phyloP scores from a whole-genome alignment of 2,113 vertebrate genomes.

The Cebidichthys violaceus region DNA sequence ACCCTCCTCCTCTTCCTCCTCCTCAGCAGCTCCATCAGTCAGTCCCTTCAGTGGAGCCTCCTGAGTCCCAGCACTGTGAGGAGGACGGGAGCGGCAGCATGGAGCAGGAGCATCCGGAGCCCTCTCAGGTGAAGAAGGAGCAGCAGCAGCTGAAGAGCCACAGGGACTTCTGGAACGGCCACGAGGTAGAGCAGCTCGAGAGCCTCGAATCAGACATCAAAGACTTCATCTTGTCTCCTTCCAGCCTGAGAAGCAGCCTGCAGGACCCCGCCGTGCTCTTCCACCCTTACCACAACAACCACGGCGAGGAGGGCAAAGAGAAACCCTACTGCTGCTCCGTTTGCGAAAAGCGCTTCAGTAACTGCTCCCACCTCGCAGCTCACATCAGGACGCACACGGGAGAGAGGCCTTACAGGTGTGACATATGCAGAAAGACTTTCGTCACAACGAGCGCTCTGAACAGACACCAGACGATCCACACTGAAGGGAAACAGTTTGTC shows the following conservation, averaged over 20 bases:
- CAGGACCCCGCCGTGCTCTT: conserved; percentile 62
- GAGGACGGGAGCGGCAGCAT: conserved; percentile 55
- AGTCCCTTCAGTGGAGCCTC: conserved; percentile 48
- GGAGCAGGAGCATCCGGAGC: conserved; percentile 57
- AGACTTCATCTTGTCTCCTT: conserved; percentile 65
- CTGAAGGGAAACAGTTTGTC: conserved; percentile 74
- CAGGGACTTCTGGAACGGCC: conserved; percentile 71
- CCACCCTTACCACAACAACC: conserved; percentile 53
- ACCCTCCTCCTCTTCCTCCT: conserved; percentile 29
- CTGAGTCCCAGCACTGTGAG: conserved; percentile 53
- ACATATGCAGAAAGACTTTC: conserved; percentile 76
- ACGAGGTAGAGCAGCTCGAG: conserved; percentile 58
- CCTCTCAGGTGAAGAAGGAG: conserved; percentile 68
- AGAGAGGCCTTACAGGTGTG: conserved; percentile 77
- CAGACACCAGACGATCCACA: conserved; percentile 79
- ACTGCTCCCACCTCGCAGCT: conserved; percentile 76
- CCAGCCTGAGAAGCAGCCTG: conserved; percentile 41
- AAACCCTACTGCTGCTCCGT: conserved; percentile 76
- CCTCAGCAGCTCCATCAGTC: conserved; percentile 54
- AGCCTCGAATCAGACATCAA: conserved; percentile 69
- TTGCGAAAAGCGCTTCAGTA: conserved; percentile 77
- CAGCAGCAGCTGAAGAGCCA: conserved; percentile 55
- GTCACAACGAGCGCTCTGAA: conserved; percentile 77
- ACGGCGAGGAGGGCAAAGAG: conserved; percentile 60
- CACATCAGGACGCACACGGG: conserved; percentile 80